Conservation (phyloP, 2,888 invertebrate species). For the Bembecia ichneumoniformis region DNA sequence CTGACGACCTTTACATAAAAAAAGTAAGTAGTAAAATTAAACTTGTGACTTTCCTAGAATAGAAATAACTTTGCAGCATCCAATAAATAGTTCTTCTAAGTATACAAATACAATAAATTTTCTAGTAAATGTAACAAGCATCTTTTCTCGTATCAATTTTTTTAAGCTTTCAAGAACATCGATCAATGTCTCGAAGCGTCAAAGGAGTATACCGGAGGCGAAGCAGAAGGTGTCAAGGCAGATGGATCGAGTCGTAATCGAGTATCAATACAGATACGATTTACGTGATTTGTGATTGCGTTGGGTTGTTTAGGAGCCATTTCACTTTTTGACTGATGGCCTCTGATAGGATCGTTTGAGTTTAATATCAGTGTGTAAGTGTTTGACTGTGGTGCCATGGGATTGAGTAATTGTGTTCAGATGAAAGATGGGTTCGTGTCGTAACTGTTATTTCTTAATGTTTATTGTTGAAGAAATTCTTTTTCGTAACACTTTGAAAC, state of each 20-base stretch:
- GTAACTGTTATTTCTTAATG: too few relatives aligned
- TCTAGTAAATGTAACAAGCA: conserved; percentile 20
- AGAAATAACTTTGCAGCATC: too few relatives aligned
- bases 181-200: conserved; percentile 45
- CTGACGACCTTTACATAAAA: too few relatives aligned
- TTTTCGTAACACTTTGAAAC: too few relatives aligned
- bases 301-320: conserved; percentile 6
- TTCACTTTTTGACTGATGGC: conserved; percentile 7
- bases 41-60: too few relatives aligned
- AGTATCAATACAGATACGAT: conserved; percentile 29
- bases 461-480: too few relatives aligned
- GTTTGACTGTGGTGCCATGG: too few relatives aligned
- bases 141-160: conserved; percentile 19
- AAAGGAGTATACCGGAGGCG: conserved; percentile 35
- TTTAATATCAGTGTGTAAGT: background rate
- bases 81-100: background rate
- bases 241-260: conserved; percentile 36
- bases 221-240: conserved; percentile 36
- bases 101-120: background rate
- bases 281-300: conserved; percentile 26
- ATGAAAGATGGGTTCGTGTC: too few relatives aligned
- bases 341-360: background rate
- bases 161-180: conserved; percentile 27
- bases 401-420: too few relatives aligned
- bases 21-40: too few relatives aligned